Base-by-base conservation (phyloP, 2,113 vertebrate species). In the Deroptyus accipitrinus region DNA sequence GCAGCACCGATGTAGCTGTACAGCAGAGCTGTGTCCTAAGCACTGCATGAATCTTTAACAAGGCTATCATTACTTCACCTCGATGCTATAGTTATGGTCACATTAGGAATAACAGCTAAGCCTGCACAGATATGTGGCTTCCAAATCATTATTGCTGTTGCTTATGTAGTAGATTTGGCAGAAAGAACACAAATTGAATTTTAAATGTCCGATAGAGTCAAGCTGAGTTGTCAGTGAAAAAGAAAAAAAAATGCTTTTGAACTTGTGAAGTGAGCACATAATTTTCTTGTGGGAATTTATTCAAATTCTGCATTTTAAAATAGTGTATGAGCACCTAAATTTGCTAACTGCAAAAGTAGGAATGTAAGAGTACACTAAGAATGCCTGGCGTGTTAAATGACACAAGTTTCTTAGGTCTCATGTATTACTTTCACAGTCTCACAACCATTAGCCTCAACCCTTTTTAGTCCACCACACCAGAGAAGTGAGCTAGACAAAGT, bases 31-130 rank as follows among this genome's bases (percentile, higher is more conserved):
- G 63, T 86, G 69, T 90, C 82, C 52, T 20, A 72, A 41, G 75
- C 84, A 92, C 61, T 78, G 88, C 76, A 95, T 83, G 92, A 90
- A 94, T 92, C 88, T 96, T 97, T 97, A 96, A 97, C 87, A 96
- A 95, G 90, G 69, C 70, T 92, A 83, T 89, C 83, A 74, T 37
- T 82, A n/a, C 64, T 70, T 77, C 59, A 61, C 51, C 77, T 88
- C 76, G 85, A 73, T 73, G 59, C 68, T 83, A 16, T 44, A 73
- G 81, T 81, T 88, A 90, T 51, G 61, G 63, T 67, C 81, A 61
- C 48, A 88, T 91, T 86, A 93, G 64, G 19, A 94, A 75, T 68
- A 92, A 55, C 57, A 94, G 68, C 77, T 79, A 86, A 95, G 90
- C 66, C 27, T 31, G 33, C 10, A 35, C 42, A 92, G 76, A 76